Conservation (phyloP, 2,888 invertebrate species). For the Tethea ocularis region DNA sequence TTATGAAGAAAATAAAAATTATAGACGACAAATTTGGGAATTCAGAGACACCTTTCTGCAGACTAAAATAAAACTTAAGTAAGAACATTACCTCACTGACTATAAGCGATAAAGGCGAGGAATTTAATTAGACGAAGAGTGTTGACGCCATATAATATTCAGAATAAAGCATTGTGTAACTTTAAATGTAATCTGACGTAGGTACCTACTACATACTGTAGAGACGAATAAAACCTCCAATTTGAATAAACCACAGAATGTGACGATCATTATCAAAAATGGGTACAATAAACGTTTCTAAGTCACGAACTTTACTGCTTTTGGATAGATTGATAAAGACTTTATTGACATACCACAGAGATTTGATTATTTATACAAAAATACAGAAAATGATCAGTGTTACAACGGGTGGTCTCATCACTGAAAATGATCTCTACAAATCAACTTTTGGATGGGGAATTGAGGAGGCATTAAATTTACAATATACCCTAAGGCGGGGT, state of each 20-base stretch:
- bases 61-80: neutral
- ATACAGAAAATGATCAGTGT: no score
- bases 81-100: neutral
- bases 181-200: conserved; percentile 18
- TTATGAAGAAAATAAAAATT: neutral
- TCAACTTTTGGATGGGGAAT: no score
- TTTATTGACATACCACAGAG: no score
- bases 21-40: neutral
- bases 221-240: conserved; percentile 1
- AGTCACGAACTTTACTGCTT: no score
- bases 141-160: conserved; percentile 1
- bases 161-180: conserved; percentile 7
- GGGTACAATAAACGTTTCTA: neutral
- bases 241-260: neutral
- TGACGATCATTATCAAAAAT: neutral
- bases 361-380: no score
- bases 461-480: no score
- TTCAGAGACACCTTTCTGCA: no score
- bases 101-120: neutral
- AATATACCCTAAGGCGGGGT: no score
- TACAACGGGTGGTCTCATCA: no score
- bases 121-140: conserved; percentile 7
- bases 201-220: neutral
- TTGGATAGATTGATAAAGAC: no score
- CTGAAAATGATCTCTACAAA: no score